phyloP scores from a whole-genome alignment of 2,797 vertebrate species.

The Sebastes trivittatus region DNA sequence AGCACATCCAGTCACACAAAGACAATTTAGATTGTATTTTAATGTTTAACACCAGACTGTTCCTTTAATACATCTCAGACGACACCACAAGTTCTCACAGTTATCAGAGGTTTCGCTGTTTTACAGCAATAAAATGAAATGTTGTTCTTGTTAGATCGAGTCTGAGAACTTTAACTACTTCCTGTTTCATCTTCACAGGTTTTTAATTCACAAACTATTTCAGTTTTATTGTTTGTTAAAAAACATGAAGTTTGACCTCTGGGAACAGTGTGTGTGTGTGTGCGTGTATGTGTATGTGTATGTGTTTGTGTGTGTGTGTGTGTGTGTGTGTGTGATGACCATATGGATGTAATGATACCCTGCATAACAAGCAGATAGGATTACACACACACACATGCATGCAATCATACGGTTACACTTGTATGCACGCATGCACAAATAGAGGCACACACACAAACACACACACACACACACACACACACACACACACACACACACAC shows the following conservation, averaged over 20 bases:
- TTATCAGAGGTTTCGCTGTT: too few relatives aligned
- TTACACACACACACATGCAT: conserved; percentile 53
- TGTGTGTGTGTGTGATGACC: not conserved
- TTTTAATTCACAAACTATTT: not conserved
- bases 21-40: too few relatives aligned
- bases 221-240: not conserved
- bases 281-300: accelerated
- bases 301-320: too few relatives aligned
- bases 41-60: too few relatives aligned
- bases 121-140: too few relatives aligned
- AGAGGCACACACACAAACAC: not conserved
- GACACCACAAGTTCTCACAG: too few relatives aligned
- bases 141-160: too few relatives aligned
- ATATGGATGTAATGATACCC: conserved; percentile 65
- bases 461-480: not conserved
- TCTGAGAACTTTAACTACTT: not conserved
- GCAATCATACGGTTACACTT: conserved; percentile 41
- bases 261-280: not conserved
- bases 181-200: not conserved
- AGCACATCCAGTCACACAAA: too few relatives aligned
- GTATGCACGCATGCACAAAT: conserved; percentile 11
- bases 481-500: not conserved
- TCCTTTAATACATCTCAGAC: too few relatives aligned
- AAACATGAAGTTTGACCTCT: not conserved
- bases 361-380: conserved; percentile 60